Evolutionary conservation across 2,797 vertebrate genomes (phyloP).

Genomic region (Astyanax mexicanus): DNA sequence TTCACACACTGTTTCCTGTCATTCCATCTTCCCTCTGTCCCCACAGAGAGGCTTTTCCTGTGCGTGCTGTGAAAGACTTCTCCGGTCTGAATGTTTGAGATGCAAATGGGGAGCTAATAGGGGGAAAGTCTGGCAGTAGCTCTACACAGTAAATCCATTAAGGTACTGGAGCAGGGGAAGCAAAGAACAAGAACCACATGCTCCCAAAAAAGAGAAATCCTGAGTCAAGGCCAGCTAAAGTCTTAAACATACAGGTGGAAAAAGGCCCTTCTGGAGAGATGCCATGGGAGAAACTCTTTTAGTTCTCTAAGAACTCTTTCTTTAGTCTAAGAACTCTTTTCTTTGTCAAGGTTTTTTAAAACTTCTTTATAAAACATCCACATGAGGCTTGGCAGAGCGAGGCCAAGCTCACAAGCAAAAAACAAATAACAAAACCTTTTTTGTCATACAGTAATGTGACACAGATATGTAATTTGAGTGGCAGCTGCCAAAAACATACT

Average conservation of each 20-base stretch:
- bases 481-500: no score
- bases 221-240: conserved; percentile 12
- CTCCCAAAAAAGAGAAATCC: background rate
- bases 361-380: no score
- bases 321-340: no score
- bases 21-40: conserved; percentile 10
- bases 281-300: background rate
- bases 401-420: no score
- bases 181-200: conserved; percentile 12
- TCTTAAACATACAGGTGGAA: background rate
- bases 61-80: conserved; percentile 6
- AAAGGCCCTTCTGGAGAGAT: background rate
- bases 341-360: no score
- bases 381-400: no score
- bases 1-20: background rate
- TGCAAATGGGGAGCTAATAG: conserved; percentile 30
- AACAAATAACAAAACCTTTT: no score
- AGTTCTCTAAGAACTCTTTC: no score
- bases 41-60: background rate
- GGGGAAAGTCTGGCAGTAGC: conserved; percentile 10
- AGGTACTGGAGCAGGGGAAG: background rate
- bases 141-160: conserved; percentile 40
- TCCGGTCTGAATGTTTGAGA: conserved; percentile 21
- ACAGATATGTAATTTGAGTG: no score
- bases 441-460: no score